Base-by-base conservation (phyloP, 2,888 invertebrate genomes). In the Cantharis rustica region DNA sequence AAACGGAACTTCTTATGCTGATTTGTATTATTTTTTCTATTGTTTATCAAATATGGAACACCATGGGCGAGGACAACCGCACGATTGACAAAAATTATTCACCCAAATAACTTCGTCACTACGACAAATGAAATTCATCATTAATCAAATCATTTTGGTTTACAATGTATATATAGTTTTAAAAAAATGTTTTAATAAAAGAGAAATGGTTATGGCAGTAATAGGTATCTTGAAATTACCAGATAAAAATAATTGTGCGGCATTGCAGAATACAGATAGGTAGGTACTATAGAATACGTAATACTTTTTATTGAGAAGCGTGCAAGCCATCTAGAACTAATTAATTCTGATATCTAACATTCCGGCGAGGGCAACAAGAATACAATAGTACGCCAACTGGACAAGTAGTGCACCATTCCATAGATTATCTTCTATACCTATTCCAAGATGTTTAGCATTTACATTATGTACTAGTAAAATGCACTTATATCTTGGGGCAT, bases 291-390 rank as follows among this genome's bases (percentile, higher is more conserved):
- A 81, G 82, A 82, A 83, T 81, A 83, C 80, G 80, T 75, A 77
- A 68, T 72, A 78, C 71, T 77, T 81, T 82, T 79, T 79, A 68
- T 75, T 77, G 75, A 73, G 75, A 81, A 83, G 82, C 83, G 83
- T 83, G 81, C 83, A 79, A 69, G 77, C 78, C 81, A 82, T 84
- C 83, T 83, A 80, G 81, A 81, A 82, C 84, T 84, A 84, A 84
- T 84, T 84, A 84, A 84, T 84, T 84, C 83, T 78, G 82, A 84
- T 84, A 84, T 84, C 84, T 84, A 79, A 76, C 83, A 83, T 84
- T 83, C 84, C 84, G 76, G 76, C 76, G 81, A 80, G 82, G 81
- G 79, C 76, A 78, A 63, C 75, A 31, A 68, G 78, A 78, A 78
- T 74, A 78, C 78, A 78, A 78, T 78, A 76, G 47, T 47, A 47